Percentiles rank a stretch among this genome's conserved stretches.
Conservation (phyloP, 2,113 vertebrate species). For the Thryonomys swinderianus region DNA sequence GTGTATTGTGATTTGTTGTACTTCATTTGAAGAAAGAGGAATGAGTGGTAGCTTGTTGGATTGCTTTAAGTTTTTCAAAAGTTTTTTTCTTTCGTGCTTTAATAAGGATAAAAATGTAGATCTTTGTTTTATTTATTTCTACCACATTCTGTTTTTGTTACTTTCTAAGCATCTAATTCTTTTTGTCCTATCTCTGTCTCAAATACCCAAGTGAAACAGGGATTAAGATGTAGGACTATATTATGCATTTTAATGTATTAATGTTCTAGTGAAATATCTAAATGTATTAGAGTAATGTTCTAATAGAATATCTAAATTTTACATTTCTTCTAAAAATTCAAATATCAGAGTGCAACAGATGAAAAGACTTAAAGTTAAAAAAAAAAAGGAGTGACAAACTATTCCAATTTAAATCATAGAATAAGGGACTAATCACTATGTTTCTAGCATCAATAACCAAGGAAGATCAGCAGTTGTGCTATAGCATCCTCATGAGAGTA, state of each 20-base stretch:
- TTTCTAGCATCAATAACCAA: not conserved
- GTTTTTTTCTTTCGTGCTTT: not conserved
- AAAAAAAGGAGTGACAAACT: not conserved
- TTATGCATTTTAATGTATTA: not conserved
- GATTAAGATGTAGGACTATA: not conserved
- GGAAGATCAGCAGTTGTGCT: not conserved
- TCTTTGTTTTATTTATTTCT: conserved; percentile 1
- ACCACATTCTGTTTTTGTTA: not conserved
- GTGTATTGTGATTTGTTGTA: not conserved
- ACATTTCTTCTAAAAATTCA: conserved; percentile 23
- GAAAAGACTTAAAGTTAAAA: not conserved
- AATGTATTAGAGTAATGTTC: not conserved
- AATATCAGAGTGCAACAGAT: not conserved
- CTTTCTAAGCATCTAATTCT: not conserved
- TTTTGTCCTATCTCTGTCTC: not conserved
- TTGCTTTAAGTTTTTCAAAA: conserved; percentile 3
- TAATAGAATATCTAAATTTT: conserved; percentile 29
- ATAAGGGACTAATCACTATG: not conserved
- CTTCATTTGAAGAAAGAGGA: not conserved
- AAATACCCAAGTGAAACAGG: not conserved
- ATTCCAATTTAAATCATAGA: not conserved
- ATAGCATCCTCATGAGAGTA: not conserved
- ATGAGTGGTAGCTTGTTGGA: not conserved
- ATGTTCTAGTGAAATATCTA: not conserved
- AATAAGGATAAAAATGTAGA: not conserved